Percentiles rank a stretch among this genome's conserved stretches.
phyloP scores from a whole-genome alignment of 2,113 vertebrate genomes.

The Corythaeola cristata region DNA sequence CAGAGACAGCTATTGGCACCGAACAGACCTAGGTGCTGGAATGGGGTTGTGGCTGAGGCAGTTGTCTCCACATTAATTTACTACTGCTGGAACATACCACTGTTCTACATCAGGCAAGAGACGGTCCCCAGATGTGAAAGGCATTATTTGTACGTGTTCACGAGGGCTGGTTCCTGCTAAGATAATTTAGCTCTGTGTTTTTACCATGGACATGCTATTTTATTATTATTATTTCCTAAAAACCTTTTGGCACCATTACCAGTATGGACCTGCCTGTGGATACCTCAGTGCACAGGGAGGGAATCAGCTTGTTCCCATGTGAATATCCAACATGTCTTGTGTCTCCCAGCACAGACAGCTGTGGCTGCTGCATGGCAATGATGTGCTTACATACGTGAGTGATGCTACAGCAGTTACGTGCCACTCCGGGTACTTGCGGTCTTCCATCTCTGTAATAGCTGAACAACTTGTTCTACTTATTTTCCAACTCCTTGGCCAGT shows the following conservation, averaged over 20 bases:
- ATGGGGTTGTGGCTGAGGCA: not conserved
- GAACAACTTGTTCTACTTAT: not conserved
- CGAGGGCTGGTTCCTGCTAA: not conserved
- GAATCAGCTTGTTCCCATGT: not conserved
- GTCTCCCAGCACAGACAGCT: not conserved
- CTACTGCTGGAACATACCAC: rapidly evolving
- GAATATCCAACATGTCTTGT: rapidly evolving
- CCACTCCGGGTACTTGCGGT: not conserved
- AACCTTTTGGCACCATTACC: not conserved
- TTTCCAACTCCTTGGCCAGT: not conserved
- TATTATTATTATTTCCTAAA: not conserved
- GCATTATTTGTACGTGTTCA: not conserved
- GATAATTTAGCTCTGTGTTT: not conserved
- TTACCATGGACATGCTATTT: rapidly evolving
- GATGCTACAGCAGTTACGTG: not conserved
- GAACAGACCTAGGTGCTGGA: not conserved
- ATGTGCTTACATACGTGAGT: rapidly evolving
- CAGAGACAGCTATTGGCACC: not conserved
- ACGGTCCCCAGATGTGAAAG: not conserved
- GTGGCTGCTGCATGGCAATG: not conserved
- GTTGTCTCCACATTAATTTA: not conserved
- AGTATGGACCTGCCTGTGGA: not conserved
- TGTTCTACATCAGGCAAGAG: not conserved
- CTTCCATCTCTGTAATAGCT: not conserved
- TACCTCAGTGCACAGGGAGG: not conserved